Base-by-base conservation (phyloP, 1,140 invertebrate genomes). In the Pseudomyrmex flavicornis region DNA sequence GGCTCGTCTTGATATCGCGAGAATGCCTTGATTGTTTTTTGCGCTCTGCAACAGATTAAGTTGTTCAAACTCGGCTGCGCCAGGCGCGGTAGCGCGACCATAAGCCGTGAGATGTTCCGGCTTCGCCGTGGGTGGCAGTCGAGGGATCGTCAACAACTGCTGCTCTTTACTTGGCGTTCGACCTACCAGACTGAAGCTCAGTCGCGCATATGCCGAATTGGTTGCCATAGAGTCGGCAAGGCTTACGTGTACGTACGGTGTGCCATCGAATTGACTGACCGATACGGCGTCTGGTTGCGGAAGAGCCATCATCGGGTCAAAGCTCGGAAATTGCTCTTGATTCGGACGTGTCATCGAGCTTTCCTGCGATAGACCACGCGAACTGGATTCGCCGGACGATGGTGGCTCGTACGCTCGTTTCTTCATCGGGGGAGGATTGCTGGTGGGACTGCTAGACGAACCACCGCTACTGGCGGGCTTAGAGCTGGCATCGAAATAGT, bases 331-430 rank as follows among this genome's bases (percentile, higher is more conserved):
- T 48, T 94, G 93, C 12, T 90, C 90, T n/a, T 91, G 90, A 1
- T 75, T 26, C 0, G 85, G 9, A 85, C 91, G 70, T 7, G 79
- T 35, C 54, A 44, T 17, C 0, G 77, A 8, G 5, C 76, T 72
- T 3, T 93, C 91, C 12, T 93, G 92, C 0, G 87, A 4, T 10
- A 92, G 80, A 59, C 68, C 68, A 7, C 91, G 62, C 63, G 91
- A 46, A 35, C 83, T 69, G 26, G 84, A n/a, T 46, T 89, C 61
- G 56, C 35, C 82, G 35, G 3, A 44, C 26, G 56, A 15, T 63
- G 80, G 13, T 0, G 93, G 85, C 61, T 94, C 93, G 56, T 94
- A 94, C 20, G 90, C 91, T 0, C 94, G 91, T 69, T 94, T 94
- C 54, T 94, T 94, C 7, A 93, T 93, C 1, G 94, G 92, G 0